Conservation (phyloP, 2,113 vertebrate genomes). For the Sprattus sprattus region DNA sequence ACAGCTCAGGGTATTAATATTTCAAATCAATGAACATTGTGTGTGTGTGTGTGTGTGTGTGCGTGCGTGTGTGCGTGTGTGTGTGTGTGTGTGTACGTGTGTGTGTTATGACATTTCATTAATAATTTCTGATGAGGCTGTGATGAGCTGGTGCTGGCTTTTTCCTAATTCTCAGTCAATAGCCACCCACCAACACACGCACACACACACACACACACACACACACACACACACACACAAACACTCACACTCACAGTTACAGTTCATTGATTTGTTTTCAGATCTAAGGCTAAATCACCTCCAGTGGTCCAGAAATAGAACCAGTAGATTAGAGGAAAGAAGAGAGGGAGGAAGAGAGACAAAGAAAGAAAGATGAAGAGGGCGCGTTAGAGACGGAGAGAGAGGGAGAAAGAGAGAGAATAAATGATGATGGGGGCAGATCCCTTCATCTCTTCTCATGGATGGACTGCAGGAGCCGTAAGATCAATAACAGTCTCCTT, state of each 20-base stretch:
- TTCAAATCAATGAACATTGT: too few species aligned
- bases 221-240: constrained; percentile 8
- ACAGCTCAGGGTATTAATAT: too few species aligned
- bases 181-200: constrained; percentile 10
- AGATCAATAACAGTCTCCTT: neutral
- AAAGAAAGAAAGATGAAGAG: neutral
- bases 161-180: constrained; percentile 2
- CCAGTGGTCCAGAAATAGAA: neutral
- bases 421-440: neutral
- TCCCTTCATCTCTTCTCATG: neutral
- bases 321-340: neutral
- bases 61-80: constrained; percentile 13
- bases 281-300: constrained; percentile 10
- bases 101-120: constrained; percentile 15
- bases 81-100: neutral
- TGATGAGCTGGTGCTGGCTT: constrained; percentile 8
- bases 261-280: constrained; percentile 10
- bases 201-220: neutral
- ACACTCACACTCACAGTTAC: neutral
- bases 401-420: neutral
- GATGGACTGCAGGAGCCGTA: neutral
- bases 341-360: neutral
- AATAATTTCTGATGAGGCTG: constrained; percentile 5
- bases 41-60: neutral
- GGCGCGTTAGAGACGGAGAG: neutral